phyloP scores from a whole-genome alignment of 1,140 invertebrate species.

The Trachelipus rathkii region DNA sequence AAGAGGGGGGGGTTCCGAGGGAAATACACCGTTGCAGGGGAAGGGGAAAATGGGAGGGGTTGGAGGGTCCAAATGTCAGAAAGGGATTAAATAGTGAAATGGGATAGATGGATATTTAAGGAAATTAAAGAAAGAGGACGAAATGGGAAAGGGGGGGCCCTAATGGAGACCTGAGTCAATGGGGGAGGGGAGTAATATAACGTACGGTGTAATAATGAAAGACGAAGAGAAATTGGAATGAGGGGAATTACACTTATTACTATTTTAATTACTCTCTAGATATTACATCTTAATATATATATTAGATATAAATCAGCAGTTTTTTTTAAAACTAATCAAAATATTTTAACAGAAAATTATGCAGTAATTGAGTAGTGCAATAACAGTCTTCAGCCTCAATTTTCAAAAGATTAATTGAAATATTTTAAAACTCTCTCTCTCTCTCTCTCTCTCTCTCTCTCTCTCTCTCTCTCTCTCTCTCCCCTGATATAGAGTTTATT shows the following conservation, averaged over 20 bases:
- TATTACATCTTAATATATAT: not conserved
- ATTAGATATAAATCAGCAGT: not conserved
- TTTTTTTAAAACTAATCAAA: too few relatives aligned
- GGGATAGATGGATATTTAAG: not conserved
- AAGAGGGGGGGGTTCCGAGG: not conserved
- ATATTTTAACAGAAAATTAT: too few relatives aligned
- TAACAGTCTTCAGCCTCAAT: too few relatives aligned
- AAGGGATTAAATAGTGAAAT: conserved; percentile 2
- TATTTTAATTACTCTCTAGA: not conserved
- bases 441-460: too few relatives aligned
- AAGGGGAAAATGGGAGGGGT: not conserved
- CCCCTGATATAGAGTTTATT: too few relatives aligned
- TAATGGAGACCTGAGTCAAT: not conserved
- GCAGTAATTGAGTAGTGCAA: too few relatives aligned
- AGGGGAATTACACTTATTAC: conserved; percentile 4
- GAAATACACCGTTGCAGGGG: too few relatives aligned
- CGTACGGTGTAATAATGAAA: not conserved
- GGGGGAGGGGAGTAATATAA: not conserved
- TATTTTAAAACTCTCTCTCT: too few relatives aligned
- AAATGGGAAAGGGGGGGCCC: not conserved
- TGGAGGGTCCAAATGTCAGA: not conserved
- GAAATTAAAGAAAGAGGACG: not conserved
- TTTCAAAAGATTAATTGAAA: too few relatives aligned
- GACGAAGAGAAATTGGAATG: not conserved
- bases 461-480: too few relatives aligned